These are phyloP conservation scores for Sphaerophoria taeniata DNA, from an alignment of 2,888 invertebrate species.

Conservation along the genomic window DNA sequence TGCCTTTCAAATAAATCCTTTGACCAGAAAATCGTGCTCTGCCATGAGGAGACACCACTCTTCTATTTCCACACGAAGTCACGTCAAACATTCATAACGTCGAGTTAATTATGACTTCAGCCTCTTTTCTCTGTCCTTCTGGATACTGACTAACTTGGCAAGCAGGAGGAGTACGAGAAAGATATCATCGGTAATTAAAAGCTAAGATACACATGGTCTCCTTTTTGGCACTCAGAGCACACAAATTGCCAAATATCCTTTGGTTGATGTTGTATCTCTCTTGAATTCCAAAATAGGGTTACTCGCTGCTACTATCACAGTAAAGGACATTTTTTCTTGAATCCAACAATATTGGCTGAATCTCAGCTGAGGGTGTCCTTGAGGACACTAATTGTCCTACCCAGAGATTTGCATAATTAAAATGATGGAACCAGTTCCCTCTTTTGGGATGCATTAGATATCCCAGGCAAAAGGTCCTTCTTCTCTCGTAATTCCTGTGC, in stretches of 20 bases:
- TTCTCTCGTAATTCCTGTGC: no score
- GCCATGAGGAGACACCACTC: not conserved
- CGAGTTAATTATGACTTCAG: slow-evolving; percentile 37
- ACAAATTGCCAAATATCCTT: slow-evolving; percentile 39
- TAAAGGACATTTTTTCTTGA: not conserved
- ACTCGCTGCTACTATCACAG: slow-evolving; percentile 8
- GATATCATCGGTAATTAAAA: slow-evolving; percentile 36
- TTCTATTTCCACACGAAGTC: slow-evolving; percentile 10
- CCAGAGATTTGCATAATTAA: slow-evolving; percentile 73
- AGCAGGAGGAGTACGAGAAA: not conserved
- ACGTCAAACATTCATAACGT: slow-evolving; percentile 26
- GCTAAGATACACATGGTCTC: slow-evolving; percentile 32
- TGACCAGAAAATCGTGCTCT: slow-evolving; percentile 14
- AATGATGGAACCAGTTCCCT: slow-evolving; percentile 45
- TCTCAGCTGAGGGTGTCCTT: slow-evolving; percentile 22
- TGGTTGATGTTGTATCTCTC: slow-evolving; percentile 19
- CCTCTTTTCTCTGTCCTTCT: not conserved
- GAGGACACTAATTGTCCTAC: slow-evolving; percentile 63
- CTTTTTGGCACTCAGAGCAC: slow-evolving; percentile 21
- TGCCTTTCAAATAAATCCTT: slow-evolving; percentile 27
- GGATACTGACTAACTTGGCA: not conserved
- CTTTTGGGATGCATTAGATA: not conserved
- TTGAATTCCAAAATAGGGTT: not conserved
- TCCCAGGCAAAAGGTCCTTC: not conserved
- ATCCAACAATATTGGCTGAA: slow-evolving; percentile 43